phyloP scores from a whole-genome alignment of 1,140 invertebrate genomes.

The Lamellibrachia luymesi region DNA sequence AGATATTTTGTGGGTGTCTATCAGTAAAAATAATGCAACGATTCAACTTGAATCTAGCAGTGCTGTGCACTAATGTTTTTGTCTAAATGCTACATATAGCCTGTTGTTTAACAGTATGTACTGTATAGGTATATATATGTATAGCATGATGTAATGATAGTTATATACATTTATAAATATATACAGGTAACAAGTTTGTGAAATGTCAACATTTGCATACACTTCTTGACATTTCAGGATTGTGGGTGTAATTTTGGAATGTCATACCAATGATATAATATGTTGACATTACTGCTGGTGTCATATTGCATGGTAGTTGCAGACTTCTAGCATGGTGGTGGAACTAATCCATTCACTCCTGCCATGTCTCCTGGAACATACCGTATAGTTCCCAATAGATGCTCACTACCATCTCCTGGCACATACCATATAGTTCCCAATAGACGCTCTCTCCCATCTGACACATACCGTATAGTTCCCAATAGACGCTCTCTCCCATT shows the following conservation, averaged over 20 bases:
- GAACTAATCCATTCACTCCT: neutral
- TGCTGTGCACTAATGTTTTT: neutral
- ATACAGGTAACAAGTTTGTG: neutral
- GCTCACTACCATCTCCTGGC: too few species aligned
- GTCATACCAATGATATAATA: neutral
- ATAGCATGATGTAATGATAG: neutral
- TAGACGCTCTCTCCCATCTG: too few species aligned
- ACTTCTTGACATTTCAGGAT: too few species aligned
- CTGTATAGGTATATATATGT: neutral
- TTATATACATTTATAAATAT: neutral
- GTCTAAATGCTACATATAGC: neutral
- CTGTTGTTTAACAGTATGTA: neutral
- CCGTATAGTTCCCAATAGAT: too few species aligned
- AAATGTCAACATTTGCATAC: too few species aligned
- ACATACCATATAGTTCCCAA: too few species aligned
- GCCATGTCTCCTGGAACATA: too few species aligned
- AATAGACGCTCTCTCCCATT: too few species aligned
- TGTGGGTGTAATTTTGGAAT: neutral
- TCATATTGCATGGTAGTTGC: neutral
- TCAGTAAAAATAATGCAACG: neutral
- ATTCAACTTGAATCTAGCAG: neutral
- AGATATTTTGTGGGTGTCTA: neutral
- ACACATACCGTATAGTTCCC: too few species aligned
- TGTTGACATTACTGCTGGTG: neutral
- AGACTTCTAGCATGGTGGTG: neutral